phyloP scores from a whole-genome alignment of 2,888 invertebrate genomes.

The Acrobasis repandana region DNA sequence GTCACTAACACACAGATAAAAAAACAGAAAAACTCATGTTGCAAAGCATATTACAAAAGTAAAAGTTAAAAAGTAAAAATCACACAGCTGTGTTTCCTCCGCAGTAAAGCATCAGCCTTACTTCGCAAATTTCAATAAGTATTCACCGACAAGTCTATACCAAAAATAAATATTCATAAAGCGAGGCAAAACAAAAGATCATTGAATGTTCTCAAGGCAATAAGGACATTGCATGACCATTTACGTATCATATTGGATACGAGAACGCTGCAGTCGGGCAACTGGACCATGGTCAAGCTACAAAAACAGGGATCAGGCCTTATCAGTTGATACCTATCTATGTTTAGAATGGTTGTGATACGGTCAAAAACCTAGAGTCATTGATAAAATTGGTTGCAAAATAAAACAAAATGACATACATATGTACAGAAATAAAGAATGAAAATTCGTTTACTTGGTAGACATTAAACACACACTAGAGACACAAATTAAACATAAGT shows the following conservation, averaged over 20 bases:
- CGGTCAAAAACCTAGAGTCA: background rate
- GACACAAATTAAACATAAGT: no score
- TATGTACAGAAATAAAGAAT: no score
- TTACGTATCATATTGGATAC: slow-evolving; percentile 12
- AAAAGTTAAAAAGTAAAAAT: no score
- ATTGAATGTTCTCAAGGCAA: slow-evolving; percentile 10
- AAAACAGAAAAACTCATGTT: no score
- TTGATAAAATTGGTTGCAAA: background rate
- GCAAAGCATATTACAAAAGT: no score
- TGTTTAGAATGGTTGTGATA: background rate
- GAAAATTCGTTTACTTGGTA: no score
- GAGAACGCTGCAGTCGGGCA: slow-evolving; percentile 6
- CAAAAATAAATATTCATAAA: slow-evolving; percentile 12
- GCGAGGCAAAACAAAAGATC: slow-evolving; percentile 16
- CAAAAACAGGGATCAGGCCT: slow-evolving; percentile 11
- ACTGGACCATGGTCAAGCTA: slow-evolving; percentile 20
- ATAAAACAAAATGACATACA: no score
- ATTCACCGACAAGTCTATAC: background rate
- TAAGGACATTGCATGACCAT: slow-evolving; percentile 14
- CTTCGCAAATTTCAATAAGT: background rate
- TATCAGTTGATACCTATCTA: background rate
- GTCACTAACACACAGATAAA: no score
- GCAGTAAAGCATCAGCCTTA: background rate
- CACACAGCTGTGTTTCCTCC: background rate
- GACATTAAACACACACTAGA: no score